phyloP scores from a whole-genome alignment of 2,888 invertebrate species.

The Sepiola atlantica region DNA sequence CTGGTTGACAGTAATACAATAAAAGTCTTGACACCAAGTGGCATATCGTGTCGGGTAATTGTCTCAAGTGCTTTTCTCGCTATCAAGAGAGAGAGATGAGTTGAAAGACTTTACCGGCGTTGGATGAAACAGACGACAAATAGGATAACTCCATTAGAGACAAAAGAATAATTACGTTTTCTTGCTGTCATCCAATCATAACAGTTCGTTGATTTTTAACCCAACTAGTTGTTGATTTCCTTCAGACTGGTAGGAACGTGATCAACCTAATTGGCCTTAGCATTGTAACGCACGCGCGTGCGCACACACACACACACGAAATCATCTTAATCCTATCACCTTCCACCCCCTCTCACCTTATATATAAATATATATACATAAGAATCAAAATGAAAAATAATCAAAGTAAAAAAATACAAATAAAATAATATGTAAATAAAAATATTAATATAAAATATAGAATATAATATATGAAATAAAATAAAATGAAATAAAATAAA shows the following conservation, averaged over 20 bases:
- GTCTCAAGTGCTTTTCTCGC: background rate
- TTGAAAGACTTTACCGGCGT: background rate
- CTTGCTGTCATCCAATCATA: background rate
- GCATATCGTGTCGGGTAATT: background rate
- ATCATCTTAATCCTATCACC: too few species aligned
- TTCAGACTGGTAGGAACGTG: background rate
- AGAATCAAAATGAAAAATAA: too few species aligned
- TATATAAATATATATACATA: too few species aligned
- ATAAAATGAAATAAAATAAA: too few species aligned
- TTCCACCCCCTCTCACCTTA: too few species aligned
- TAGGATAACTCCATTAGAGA: background rate
- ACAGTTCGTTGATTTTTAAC: background rate
- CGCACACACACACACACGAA: too few species aligned
- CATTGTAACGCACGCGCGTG: background rate
- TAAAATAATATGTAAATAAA: too few species aligned
- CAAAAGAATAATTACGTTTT: background rate
- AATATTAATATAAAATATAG: too few species aligned
- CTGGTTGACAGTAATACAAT: background rate
- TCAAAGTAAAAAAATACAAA: too few species aligned
- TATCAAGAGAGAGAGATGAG: background rate
- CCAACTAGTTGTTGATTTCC: background rate
- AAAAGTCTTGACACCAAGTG: background rate
- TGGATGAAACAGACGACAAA: background rate
- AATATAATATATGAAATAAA: too few species aligned
- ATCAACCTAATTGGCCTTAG: background rate